Evolutionary conservation across 2,888 invertebrate species (phyloP).

Genomic region (Phlogophora meticulosa): DNA sequence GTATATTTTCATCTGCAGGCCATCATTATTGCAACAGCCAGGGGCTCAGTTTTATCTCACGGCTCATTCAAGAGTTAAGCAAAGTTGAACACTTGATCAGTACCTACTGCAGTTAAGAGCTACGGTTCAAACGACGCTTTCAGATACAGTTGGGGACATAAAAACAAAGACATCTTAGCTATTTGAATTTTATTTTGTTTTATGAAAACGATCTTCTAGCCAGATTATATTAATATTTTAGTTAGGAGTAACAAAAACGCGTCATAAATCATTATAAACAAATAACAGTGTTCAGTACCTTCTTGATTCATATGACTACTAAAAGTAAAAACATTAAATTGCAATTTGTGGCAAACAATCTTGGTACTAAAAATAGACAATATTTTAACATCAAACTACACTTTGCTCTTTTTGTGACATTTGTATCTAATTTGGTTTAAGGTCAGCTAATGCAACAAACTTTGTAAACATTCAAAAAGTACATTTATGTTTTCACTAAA

Average conservation of each 20-base stretch:
- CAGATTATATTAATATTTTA: too few species aligned
- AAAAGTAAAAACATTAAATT: constrained; percentile 1
- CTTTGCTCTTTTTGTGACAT: neutral
- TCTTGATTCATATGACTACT: neutral
- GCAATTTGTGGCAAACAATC: neutral
- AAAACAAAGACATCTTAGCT: neutral
- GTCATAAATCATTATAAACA: too few species aligned
- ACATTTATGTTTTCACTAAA: neutral
- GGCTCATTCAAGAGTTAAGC: constrained; percentile 55
- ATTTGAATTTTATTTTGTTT: neutral
- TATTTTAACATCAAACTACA: neutral
- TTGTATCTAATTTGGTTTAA: neutral
- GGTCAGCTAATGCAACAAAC: neutral
- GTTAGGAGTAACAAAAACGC: too few species aligned
- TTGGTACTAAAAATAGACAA: neutral
- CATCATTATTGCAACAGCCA: constrained; percentile 17
- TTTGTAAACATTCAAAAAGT: neutral
- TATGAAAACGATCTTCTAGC: neutral
- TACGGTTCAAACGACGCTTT: constrained; percentile 38
- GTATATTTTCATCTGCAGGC: too few species aligned
- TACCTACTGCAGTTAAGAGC: constrained; percentile 55
- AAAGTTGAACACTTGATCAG: constrained; percentile 48
- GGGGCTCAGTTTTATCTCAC: constrained; percentile 23
- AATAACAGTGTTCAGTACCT: too few species aligned
- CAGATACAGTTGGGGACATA: constrained; percentile 38